Percentiles rank a stretch among this genome's conserved stretches.
Evolutionary conservation across 2,797 vertebrate genomes (phyloP).

Genomic region (Phataginus tetradactyla): DNA sequence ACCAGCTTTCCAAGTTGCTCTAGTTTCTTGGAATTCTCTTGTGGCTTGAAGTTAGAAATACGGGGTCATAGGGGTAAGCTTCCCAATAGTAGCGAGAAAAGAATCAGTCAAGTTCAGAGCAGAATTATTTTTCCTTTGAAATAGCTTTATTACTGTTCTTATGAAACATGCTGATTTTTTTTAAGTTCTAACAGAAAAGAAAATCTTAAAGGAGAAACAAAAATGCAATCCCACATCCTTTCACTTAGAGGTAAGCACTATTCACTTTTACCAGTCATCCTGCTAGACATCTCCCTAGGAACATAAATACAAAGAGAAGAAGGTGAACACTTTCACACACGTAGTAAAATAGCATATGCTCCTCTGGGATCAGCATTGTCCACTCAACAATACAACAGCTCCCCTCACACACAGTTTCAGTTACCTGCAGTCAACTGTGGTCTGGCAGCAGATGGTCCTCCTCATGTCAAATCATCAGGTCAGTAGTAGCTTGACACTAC

Average conservation of each 20-base stretch:
- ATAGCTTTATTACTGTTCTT: neutral
- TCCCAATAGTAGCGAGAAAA: neutral
- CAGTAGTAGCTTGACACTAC: neutral
- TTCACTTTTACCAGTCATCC: neutral
- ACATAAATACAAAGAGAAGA: neutral
- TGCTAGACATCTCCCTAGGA: neutral
- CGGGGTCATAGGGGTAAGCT: neutral
- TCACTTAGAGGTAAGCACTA: neutral
- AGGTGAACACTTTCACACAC: neutral
- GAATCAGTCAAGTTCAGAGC: neutral
- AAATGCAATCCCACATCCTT: neutral
- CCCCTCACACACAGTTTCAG: neutral
- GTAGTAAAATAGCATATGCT: neutral
- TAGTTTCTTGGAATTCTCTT: neutral
- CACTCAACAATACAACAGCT: neutral
- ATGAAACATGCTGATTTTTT: neutral
- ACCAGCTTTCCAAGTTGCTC: neutral
- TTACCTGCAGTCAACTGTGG: neutral
- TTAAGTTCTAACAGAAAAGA: neutral
- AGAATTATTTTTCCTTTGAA: slow-evolving; percentile 6
- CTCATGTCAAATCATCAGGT: neutral
- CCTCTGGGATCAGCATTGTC: neutral
- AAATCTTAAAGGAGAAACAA: neutral
- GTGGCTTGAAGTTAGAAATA: neutral
- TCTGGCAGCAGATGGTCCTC: neutral